phyloP scores from a whole-genome alignment of 1,140 invertebrate species.

The Hyposmocoma kahamanoa region DNA sequence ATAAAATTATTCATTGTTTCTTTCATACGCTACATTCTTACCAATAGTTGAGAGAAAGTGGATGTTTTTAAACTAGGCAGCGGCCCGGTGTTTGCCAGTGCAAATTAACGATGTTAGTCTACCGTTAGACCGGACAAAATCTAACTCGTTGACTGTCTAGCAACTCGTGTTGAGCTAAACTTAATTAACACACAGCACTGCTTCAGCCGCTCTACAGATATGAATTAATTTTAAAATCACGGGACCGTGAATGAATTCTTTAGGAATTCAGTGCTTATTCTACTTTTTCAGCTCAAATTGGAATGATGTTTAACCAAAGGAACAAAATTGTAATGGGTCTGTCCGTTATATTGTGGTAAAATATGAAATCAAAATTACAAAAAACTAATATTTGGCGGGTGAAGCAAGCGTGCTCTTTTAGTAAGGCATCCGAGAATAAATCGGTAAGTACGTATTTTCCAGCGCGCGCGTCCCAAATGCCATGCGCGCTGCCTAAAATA shows the following conservation, averaged over 20 bases:
- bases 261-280: no score
- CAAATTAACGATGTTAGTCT: conserved; percentile 1
- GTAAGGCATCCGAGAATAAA: conserved; percentile 63
- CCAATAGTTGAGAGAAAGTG: no score
- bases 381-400: conserved; percentile 25
- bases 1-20: no score
- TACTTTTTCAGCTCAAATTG: no score
- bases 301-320: no score
- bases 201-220: conserved; percentile 28
- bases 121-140: conserved; percentile 27
- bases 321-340: no score
- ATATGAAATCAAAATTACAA: no score
- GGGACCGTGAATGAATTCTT: conserved; percentile 33
- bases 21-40: no score
- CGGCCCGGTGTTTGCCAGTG: background rate
- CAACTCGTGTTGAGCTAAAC: conserved; percentile 22
- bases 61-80: no score
- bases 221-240: conserved; percentile 38
- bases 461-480: conserved; percentile 63
- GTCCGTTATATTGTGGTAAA: no score
- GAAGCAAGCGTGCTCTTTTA: conserved; percentile 40
- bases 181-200: conserved; percentile 38
- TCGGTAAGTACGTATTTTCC: conserved; percentile 56
- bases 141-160: conserved; percentile 19
- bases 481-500: conserved; percentile 59